A percentile compares a stretch with the other conserved stretches of the same genome.
phyloP scores from a whole-genome alignment of 2,888 invertebrate species.

The Caenorhabditis sinica region DNA sequence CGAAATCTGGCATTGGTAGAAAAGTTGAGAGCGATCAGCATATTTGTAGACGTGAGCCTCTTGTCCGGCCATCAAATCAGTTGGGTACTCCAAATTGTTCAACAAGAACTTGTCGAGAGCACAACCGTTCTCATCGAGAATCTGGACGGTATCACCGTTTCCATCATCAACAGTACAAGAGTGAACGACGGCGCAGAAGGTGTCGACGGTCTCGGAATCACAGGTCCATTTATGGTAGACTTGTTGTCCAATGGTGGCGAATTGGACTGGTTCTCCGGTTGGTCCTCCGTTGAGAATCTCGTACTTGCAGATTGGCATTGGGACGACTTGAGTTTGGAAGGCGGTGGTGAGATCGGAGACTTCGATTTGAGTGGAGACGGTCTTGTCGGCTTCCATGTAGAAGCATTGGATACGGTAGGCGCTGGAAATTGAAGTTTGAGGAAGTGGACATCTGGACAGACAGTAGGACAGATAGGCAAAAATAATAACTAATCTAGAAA shows the following conservation, averaged over 20 bases:
- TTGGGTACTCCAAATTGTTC: constrained; percentile 83
- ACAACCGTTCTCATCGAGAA: constrained; percentile 83
- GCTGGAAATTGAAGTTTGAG: constrained; percentile 49
- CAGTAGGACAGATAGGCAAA: background rate
- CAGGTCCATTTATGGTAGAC: constrained; percentile 84
- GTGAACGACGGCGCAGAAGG: constrained; percentile 83
- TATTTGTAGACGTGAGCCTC: constrained; percentile 84
- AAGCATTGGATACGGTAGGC: constrained; percentile 84
- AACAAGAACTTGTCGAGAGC: constrained; percentile 83
- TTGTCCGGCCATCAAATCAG: constrained; percentile 83
- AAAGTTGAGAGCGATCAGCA: constrained; percentile 82
- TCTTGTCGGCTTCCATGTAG: constrained; percentile 84
- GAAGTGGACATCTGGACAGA: background rate
- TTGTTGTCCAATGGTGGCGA: constrained; percentile 83
- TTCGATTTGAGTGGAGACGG: constrained; percentile 82
- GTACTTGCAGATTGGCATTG: constrained; percentile 83
- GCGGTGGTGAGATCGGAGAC: constrained; percentile 83
- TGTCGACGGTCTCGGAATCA: constrained; percentile 82
- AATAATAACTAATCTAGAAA: too few species aligned
- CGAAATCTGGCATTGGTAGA: constrained; percentile 83
- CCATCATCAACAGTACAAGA: constrained; percentile 83
- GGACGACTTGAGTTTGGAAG: constrained; percentile 83
- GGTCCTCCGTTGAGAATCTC: constrained; percentile 83
- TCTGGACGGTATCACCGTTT: constrained; percentile 82
- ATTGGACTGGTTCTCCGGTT: constrained; percentile 82